Conservation (phyloP, 2,888 invertebrate species). For the Eustalomyia histrio region DNA sequence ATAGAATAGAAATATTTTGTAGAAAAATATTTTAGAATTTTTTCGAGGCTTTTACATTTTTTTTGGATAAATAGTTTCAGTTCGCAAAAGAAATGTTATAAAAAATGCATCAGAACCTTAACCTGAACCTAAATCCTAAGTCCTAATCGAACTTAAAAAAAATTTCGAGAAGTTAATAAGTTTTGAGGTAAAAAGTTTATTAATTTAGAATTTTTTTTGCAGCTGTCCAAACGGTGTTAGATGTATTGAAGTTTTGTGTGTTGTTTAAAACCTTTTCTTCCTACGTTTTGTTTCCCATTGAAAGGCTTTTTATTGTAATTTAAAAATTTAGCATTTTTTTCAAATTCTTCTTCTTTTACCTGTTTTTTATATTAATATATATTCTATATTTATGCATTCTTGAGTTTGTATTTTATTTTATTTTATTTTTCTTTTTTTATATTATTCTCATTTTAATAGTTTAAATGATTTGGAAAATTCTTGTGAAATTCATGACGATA, state of each 20-base stretch:
- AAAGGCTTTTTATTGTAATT: constrained; percentile 1
- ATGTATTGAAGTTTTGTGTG: background rate
- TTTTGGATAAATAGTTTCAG: too few species aligned
- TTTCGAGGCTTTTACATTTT: too few species aligned
- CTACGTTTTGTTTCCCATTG: background rate
- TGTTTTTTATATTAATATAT: background rate
- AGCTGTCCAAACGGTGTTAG: background rate
- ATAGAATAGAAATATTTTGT: too few species aligned
- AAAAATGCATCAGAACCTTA: too few species aligned
- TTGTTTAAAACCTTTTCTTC: background rate
- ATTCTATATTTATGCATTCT: constrained; percentile 44
- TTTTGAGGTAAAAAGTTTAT: too few species aligned
- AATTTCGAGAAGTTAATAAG: too few species aligned
- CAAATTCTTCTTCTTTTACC: background rate
- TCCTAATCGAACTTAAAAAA: too few species aligned
- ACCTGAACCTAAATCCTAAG: too few species aligned
- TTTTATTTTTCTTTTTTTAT: constrained; percentile 56
- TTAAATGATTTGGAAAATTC: constrained; percentile 69
- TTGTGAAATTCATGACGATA: constrained; percentile 58
- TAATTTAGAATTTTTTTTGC: too few species aligned
- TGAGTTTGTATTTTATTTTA: constrained; percentile 49
- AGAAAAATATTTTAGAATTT: too few species aligned
- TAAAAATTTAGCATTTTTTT: constrained; percentile 1
- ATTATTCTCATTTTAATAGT: constrained; percentile 68
- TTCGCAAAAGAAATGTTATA: too few species aligned